Evolutionary conservation across 2,797 vertebrate genomes (phyloP).

Genomic region (Sus cebifrons): DNA sequence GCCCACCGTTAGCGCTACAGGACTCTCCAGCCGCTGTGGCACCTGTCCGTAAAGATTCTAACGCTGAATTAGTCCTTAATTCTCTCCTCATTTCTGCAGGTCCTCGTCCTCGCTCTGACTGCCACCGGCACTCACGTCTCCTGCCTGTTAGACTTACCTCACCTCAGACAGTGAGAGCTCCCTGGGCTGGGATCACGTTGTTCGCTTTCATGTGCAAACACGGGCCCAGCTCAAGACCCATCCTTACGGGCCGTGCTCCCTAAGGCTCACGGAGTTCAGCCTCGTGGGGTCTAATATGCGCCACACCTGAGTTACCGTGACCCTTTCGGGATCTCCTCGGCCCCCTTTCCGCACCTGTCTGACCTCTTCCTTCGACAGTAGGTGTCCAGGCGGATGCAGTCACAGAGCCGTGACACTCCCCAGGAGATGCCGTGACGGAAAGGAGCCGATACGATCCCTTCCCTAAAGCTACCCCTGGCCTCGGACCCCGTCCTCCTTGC

Average conservation of each 20-base stretch:
- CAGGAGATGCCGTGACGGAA: neutral
- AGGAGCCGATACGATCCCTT: neutral
- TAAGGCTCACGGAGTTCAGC: neutral
- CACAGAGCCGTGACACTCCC: neutral
- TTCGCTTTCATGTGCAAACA: neutral
- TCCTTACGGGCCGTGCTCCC: neutral
- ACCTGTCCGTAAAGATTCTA: neutral
- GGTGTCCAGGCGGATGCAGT: neutral
- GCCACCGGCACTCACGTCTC: neutral
- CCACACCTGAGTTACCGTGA: neutral
- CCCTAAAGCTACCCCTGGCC: neutral
- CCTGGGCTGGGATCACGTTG: neutral
- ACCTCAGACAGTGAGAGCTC: neutral
- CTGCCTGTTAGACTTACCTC: neutral
- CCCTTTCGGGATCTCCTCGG: neutral
- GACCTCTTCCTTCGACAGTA: neutral
- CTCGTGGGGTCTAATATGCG: neutral
- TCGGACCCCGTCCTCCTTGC: neutral
- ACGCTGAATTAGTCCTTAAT: neutral
- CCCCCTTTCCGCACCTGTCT: neutral
- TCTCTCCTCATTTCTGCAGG: neutral
- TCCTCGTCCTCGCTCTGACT: neutral
- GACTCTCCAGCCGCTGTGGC: neutral
- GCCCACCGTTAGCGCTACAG: neutral
- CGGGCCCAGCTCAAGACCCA: too few species aligned